phyloP scores from a whole-genome alignment of 2,113 vertebrate species.

The Etheostoma spectabile region DNA sequence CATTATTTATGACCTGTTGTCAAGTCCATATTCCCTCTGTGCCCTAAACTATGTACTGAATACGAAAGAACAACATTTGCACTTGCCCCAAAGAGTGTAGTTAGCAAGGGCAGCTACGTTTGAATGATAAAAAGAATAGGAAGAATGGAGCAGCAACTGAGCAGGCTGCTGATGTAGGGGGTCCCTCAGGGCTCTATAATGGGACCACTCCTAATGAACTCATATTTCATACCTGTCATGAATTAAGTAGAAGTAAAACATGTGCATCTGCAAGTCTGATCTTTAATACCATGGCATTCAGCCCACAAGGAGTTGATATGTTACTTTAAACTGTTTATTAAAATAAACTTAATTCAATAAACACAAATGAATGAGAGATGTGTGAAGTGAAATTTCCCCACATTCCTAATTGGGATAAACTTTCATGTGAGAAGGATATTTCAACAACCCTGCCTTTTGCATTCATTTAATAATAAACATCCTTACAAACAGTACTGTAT shows the following conservation, averaged over 20 bases:
- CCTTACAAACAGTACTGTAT: conserved; percentile 26
- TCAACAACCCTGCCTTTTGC: conserved; percentile 31
- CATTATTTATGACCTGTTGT: conserved; percentile 84
- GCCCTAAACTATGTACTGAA: conserved; percentile 80
- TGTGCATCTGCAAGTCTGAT: conserved; percentile 44
- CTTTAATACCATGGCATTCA: conserved; percentile 38
- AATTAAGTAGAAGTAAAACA: conserved; percentile 55
- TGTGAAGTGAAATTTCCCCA: conserved; percentile 54
- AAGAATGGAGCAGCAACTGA: conserved; percentile 60
- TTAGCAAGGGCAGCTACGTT: conserved; percentile 65
- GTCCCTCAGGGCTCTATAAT: conserved; percentile 72
- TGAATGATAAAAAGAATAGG: conserved; percentile 73
- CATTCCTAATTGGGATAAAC: conserved; percentile 35
- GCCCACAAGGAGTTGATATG: conserved; percentile 47
- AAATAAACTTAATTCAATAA: conserved; percentile 58
- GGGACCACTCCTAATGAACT: conserved; percentile 77
- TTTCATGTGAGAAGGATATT: conserved; percentile 41
- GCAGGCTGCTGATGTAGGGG: conserved; percentile 52
- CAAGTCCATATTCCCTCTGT: conserved; percentile 77
- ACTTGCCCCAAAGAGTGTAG: conserved; percentile 69
- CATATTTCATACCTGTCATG: conserved; percentile 76
- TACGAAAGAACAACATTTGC: conserved; percentile 79
- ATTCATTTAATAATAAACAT: conserved; percentile 51
- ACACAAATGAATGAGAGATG: conserved; percentile 60
- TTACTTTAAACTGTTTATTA: conserved; percentile 62